Conservation (phyloP, 2,888 invertebrate genomes). For the Stenichneumon culpator region DNA sequence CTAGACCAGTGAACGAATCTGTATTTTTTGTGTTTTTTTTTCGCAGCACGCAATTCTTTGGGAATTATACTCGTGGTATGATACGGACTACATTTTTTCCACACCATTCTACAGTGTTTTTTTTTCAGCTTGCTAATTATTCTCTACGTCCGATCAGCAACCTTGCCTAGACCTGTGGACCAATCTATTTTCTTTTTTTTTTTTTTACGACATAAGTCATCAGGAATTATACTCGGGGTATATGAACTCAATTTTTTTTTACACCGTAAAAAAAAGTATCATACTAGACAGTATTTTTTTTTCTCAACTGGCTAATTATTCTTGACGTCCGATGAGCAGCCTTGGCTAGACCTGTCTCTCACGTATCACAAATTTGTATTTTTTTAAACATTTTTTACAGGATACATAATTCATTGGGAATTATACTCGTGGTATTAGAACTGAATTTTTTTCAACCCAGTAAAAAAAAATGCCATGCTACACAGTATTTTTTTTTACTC, state of each 20-base stretch:
- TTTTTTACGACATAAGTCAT: background rate
- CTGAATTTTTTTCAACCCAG: background rate
- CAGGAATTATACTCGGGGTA: background rate
- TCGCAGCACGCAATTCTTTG: too few relatives aligned
- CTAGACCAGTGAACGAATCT: too few relatives aligned
- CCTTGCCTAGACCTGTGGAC: conserved; percentile 24
- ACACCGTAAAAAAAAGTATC: background rate
- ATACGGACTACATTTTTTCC: too few relatives aligned
- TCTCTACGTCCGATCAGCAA: conserved; percentile 4
- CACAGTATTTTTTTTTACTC: background rate
- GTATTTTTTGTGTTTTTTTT: too few relatives aligned
- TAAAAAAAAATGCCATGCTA: conserved; percentile 5
- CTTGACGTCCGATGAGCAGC: conserved; percentile 9
- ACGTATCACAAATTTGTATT: background rate
- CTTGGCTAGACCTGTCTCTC: conserved; percentile 26
- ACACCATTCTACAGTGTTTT: too few relatives aligned
- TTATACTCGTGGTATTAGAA: background rate
- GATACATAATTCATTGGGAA: background rate
- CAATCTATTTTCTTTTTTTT: background rate
- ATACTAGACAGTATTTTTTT: background rate
- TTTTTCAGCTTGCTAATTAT: conserved; percentile 38
- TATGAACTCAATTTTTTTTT: background rate
- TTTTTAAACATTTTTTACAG: background rate
- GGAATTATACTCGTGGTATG: too few relatives aligned
- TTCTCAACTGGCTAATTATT: conserved; percentile 43